Base-by-base conservation (phyloP, 2,797 vertebrate species). In the Limnodromus scolopaceus region DNA sequence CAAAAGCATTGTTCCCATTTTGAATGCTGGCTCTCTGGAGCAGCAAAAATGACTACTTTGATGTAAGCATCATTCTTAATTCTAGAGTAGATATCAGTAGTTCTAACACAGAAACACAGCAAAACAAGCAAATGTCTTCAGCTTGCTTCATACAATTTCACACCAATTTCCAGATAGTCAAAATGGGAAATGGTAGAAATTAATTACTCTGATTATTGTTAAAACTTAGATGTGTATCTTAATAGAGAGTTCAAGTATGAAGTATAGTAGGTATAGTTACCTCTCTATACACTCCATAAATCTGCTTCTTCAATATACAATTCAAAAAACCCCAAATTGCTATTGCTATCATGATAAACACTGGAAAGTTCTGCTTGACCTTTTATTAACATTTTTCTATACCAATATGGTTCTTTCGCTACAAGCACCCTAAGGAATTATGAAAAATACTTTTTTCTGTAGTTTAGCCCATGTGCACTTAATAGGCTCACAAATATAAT, bases 401-500 rank as follows among this genome's bases (percentile, higher is more conserved):
- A 97, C 98, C 98, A 98, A 98, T 98, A 98, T 97, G 97, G 96
- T 97, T 98, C 95, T 97, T 97, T 97, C 95, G 91, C 97, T 98
- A 96, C 97, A 91, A 96, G 97, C 97, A 98, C 98, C 98, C 98
- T 43, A 93, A 98, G 98, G 98, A 98, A 98, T 98, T 98, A 98
- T 98, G 98, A 98, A 98, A 98, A 98, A 98, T 98, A 98, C 95
- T 98, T 97, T 98, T 98, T 98, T 97, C 98, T 96, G 96, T 98
- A 98, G 97, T 98, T 98, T 98, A 98, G 98, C 98, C 98, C 98
- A 98, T 98, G 98, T 98, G 97, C 98, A 97, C 98, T 98, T 98
- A 98, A 98, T 98, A 98, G 98, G 97, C 98, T 98, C 98, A 98
- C 98, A 98, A 98, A 98, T 98, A 98, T 98, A 98, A 98, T 97